These are phyloP conservation scores for Falco novaeseelandiae DNA, from an alignment of 2,797 vertebrate species.

Conservation along the genomic window DNA sequence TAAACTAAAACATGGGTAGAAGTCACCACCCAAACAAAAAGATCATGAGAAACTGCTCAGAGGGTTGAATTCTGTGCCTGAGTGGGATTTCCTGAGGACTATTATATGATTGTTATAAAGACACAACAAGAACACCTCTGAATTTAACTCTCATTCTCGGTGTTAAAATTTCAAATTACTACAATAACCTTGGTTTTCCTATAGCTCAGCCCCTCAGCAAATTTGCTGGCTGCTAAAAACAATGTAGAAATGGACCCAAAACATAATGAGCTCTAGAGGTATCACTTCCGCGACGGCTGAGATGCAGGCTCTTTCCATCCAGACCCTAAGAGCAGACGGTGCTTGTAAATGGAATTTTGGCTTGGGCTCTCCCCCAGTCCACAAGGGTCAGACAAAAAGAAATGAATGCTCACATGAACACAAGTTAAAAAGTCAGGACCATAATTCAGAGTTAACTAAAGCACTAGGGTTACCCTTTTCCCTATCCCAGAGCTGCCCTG, in stretches of 20 bases:
- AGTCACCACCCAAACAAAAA: not conserved
- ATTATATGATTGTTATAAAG: not conserved
- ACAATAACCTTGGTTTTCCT: not conserved
- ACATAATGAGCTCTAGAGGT: not conserved
- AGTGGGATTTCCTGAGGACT: not conserved
- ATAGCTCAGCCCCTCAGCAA: not conserved
- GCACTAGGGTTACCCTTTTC: not conserved
- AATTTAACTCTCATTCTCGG: not conserved
- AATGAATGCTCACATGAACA: not conserved
- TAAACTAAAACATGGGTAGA: not conserved
- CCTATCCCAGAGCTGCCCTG: not conserved
- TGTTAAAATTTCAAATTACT: not conserved
- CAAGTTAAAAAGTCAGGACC: not conserved
- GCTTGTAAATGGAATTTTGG: not conserved
- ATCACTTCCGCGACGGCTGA: accelerated
- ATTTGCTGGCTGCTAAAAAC: not conserved
- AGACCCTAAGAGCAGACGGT: not conserved
- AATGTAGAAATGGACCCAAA: not conserved
- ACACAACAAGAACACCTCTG: not conserved
- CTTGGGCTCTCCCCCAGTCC: not conserved
- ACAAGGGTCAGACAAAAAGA: not conserved
- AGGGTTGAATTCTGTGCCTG: not conserved
- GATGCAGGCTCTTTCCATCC: not conserved
- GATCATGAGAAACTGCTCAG: not conserved
- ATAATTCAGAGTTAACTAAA: not conserved